phyloP scores from a whole-genome alignment of 2,113 vertebrate species.

The Plecotus auritus region DNA sequence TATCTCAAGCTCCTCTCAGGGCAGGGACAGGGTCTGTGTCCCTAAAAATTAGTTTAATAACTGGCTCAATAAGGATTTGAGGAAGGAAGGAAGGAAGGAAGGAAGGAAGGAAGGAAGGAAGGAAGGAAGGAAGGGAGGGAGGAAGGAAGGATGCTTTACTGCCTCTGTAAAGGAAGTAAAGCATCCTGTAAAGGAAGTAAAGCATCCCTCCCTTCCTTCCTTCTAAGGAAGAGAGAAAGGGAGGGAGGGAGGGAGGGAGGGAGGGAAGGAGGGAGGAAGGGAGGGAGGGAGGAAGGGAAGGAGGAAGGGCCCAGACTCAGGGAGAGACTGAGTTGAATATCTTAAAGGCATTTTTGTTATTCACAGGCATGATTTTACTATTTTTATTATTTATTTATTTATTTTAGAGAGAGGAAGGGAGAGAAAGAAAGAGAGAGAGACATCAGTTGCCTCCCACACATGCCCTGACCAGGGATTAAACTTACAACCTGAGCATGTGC shows the following conservation, averaged over 20 bases:
- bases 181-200: too few relatives aligned
- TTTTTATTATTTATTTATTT: not conserved
- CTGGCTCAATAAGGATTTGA: not conserved
- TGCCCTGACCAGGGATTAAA: not conserved
- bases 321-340: not conserved
- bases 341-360: constrained; percentile 47
- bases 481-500: not conserved
- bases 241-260: not conserved
- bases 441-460: not conserved
- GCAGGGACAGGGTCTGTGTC: not conserved
- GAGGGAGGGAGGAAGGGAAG: not conserved
- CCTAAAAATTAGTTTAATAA: not conserved
- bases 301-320: not conserved
- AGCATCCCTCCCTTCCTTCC: too few relatives aligned
- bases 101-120: not conserved
- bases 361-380: not conserved
- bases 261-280: not conserved
- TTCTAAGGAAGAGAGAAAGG: too few relatives aligned
- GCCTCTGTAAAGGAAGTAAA: too few relatives aligned
- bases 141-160: not conserved
- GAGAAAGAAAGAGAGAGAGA: not conserved
- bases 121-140: not conserved
- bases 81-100: not conserved
- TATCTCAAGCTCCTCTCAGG: not conserved
- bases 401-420: not conserved